Conservation (phyloP, 2,888 invertebrate genomes). For the Drosophila imparisetae region DNA sequence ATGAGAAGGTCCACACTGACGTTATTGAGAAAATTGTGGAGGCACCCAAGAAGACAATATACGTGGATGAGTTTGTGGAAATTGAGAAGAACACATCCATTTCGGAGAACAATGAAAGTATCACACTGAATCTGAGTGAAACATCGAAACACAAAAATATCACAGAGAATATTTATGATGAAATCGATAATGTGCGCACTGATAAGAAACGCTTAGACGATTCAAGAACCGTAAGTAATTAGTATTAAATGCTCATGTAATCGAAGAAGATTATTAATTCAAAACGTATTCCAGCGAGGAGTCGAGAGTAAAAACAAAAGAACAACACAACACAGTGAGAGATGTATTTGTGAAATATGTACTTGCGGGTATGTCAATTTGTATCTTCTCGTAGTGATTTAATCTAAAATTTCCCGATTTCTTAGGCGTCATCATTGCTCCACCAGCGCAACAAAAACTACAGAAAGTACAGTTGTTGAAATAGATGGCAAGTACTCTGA, state of each 20-base stretch:
- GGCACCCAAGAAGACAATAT: conserved; percentile 83
- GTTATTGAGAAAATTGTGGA: conserved; percentile 85
- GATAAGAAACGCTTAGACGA: conserved; percentile 74
- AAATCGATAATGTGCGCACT: conserved; percentile 79
- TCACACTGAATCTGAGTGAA: conserved; percentile 81
- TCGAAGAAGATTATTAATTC: conserved; percentile 6
- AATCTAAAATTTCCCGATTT: neutral
- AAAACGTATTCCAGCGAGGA: conserved; percentile 70
- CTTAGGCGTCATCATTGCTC: conserved; percentile 93
- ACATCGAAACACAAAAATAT: conserved; percentile 81
- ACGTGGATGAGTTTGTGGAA: conserved; percentile 84
- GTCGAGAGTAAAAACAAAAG: conserved; percentile 81
- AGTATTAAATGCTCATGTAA: neutral
- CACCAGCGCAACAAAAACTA: conserved; percentile 85
- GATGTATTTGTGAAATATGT: conserved; percentile 95
- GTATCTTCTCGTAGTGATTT: neutral
- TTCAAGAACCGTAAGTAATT: conserved; percentile 80
- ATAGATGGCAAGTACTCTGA: conserved; percentile 52
- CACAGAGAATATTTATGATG: conserved; percentile 82
- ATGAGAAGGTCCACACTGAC: conserved; percentile 85
- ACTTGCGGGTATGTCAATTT: conserved; percentile 92
- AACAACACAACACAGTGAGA: conserved; percentile 86
- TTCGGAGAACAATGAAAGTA: conserved; percentile 81
- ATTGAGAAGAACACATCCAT: conserved; percentile 84
- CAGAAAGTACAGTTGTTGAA: conserved; percentile 64